Percentiles rank a stretch among this genome's conserved stretches.
Conservation (phyloP, 2,888 invertebrate species). For the Plagodis pulveraria region DNA sequence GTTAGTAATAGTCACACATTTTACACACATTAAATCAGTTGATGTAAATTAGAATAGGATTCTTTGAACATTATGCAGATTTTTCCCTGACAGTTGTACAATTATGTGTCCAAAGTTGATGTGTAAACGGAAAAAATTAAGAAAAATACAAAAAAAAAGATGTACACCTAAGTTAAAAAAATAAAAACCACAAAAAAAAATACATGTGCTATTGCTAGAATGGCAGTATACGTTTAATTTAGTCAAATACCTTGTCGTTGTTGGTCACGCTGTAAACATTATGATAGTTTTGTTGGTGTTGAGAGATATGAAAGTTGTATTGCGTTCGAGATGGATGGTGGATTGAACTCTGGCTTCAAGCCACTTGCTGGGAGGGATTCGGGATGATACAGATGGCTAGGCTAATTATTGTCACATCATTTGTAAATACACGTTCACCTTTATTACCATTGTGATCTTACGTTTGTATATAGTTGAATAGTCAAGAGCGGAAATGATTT, state of each 20-base stretch:
- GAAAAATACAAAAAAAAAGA: slow-evolving; percentile 8
- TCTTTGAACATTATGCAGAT: slow-evolving; percentile 12
- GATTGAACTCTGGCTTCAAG: slow-evolving; percentile 5
- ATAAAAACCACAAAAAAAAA: background rate
- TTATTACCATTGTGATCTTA: slow-evolving; percentile 5
- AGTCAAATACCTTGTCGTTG: slow-evolving; percentile 15
- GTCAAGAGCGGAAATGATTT: slow-evolving; percentile 3
- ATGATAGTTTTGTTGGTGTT: slow-evolving; percentile 7
- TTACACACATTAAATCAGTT: slow-evolving; percentile 12
- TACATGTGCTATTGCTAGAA: background rate
- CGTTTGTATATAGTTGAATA: slow-evolving; percentile 14
- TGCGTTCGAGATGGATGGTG: background rate
- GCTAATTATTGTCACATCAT: slow-evolving; percentile 6
- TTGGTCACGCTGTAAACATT: slow-evolving; percentile 13
- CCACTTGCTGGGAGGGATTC: slow-evolving; percentile 1
- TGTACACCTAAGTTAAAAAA: slow-evolving; percentile 9
- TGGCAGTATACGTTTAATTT: slow-evolving; percentile 5
- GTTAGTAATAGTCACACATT: slow-evolving; percentile 17
- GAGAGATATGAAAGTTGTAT: background rate
- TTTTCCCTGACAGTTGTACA: slow-evolving; percentile 6
- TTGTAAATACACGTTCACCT: slow-evolving; percentile 12
- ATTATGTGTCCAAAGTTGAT: slow-evolving; percentile 26
- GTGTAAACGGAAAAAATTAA: slow-evolving; percentile 23
- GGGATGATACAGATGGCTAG: slow-evolving; percentile 6
- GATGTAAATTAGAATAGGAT: slow-evolving; percentile 21